phyloP scores from a whole-genome alignment of 2,113 vertebrate species.

The Poeciliopsis prolifica region DNA sequence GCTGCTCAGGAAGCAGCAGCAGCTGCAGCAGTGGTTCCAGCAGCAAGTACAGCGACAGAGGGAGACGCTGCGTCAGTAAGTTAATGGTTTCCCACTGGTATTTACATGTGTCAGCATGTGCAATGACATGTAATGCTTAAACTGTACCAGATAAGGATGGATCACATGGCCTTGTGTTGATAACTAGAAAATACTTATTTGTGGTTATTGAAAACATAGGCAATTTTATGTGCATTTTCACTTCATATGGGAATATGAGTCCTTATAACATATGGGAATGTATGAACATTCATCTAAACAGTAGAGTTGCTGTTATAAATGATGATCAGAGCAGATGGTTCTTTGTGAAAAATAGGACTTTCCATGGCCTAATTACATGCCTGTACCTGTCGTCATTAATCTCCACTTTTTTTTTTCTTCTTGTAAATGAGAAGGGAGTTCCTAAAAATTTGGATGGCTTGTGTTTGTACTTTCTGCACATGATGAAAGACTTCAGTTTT shows the following conservation, averaged over 20 bases:
- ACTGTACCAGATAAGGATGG: background rate
- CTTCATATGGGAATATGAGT: no score
- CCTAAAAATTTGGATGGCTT: background rate
- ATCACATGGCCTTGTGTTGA: background rate
- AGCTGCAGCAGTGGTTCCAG: conserved; percentile 61
- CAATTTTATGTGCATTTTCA: no score
- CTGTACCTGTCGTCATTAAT: background rate
- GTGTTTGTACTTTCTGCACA: background rate
- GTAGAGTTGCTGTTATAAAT: background rate
- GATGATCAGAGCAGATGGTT: background rate
- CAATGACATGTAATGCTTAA: background rate
- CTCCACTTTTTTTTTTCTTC: background rate
- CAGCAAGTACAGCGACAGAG: conserved; percentile 60
- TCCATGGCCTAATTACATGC: background rate
- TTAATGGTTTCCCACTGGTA: conserved; percentile 17
- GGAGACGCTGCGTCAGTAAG: conserved; percentile 88
- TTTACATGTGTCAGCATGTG: background rate
- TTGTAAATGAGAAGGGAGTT: background rate
- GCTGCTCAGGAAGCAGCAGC: conserved; percentile 79
- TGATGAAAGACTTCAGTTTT: background rate
- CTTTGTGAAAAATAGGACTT: background rate
- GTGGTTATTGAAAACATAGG: no score
- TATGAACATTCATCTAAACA: background rate
- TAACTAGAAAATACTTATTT: background rate
- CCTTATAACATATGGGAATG: no score